Evolutionary conservation across 1,140 invertebrate species (phyloP), one percentile per base, ranked within the genome.

Genomic region (Pseudomyrmex cubaensis): DNA sequence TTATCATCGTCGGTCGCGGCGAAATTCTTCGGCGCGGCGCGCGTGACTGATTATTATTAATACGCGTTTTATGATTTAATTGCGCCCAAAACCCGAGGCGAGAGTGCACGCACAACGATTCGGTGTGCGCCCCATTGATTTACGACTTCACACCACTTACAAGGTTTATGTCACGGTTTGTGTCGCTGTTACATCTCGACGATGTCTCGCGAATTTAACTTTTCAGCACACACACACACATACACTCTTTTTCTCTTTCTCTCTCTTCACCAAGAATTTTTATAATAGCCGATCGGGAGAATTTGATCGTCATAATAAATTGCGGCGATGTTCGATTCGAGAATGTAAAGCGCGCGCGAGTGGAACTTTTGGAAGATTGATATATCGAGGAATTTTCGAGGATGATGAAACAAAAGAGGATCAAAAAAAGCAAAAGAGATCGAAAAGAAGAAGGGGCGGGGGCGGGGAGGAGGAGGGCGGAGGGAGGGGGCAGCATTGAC

Each of bases 351-450:
- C 35, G 35, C 35, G 35, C 35, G 22, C 7, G 12, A 70, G 13
- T 64, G 9, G 73, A 52, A 62, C 61, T 22, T 15, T 10, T 35
- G 15, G n/a, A 44, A n/a, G 57, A 83, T 70, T 72, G 77, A 87
- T 87, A 86, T 46, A 72, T 76, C n/a, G 54, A 70, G 25, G 76
- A 52, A 87, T 86, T 86, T 87, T 84, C 25, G 61, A 87, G 44
- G 66, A 80, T 75, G 46, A 7, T 56, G 25, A 25, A 54, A 20
- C 12, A n/a, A 35, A 17, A n/a, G 54, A 59, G 15, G 17, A 25
- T 13, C 9, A 59, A 59, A 57, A 48, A n/a, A 12, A 56, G 35
- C 25, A 75, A 13, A 63, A 9, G 9, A 17, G 56, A 63, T 48
- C 61, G 17, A 20, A 20, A 48, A 54, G 20, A 56, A 48, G 8